A percentile compares a stretch with the other conserved stretches of the same genome.
These are phyloP conservation scores for Julus scandinavius DNA, from an alignment of 2,888 invertebrate genomes.

Conservation along the genomic window DNA sequence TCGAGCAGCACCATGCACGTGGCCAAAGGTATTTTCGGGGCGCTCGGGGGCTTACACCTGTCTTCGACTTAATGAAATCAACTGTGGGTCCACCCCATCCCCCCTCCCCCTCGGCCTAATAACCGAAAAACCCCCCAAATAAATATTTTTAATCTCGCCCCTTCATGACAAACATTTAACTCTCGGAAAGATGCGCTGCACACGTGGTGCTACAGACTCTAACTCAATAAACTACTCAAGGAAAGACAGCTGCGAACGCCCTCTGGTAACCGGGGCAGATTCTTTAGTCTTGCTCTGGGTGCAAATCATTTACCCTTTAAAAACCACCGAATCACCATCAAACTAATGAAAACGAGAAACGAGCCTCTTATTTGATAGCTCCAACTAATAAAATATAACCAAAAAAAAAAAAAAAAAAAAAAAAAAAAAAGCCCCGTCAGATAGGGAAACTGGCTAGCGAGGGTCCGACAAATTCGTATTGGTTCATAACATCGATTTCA, in stretches of 20 bases:
- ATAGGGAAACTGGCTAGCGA: neutral
- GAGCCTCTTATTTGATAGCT: neutral
- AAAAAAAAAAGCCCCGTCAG: slow-evolving; percentile 1
- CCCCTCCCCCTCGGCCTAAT: neutral
- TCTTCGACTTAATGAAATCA: slow-evolving; percentile 29
- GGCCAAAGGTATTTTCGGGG: slow-evolving; percentile 16
- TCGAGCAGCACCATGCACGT: neutral
- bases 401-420: no score
- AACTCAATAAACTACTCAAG: slow-evolving; percentile 28
- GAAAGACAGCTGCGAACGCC: slow-evolving; percentile 1
- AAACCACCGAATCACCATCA: slow-evolving; percentile 14
- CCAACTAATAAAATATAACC: no score
- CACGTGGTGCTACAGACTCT: neutral
- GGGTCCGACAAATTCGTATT: neutral
- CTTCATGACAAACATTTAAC: slow-evolving; percentile 21
- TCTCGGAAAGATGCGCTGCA: neutral
- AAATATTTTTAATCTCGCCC: slow-evolving; percentile 22
- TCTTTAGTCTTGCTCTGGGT: slow-evolving; percentile 26
- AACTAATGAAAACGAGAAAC: slow-evolving; percentile 12
- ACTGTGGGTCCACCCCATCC: neutral
- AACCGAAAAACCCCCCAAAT: slow-evolving; percentile 24
- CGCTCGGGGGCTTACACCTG: slow-evolving; percentile 11
- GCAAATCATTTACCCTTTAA: slow-evolving; percentile 29
- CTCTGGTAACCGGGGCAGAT: slow-evolving; percentile 24
- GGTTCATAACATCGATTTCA: slow-evolving; percentile 20